Evolutionary conservation across 2,797 vertebrate genomes (phyloP).

Genomic region (Sphaeramia orbicularis): DNA sequence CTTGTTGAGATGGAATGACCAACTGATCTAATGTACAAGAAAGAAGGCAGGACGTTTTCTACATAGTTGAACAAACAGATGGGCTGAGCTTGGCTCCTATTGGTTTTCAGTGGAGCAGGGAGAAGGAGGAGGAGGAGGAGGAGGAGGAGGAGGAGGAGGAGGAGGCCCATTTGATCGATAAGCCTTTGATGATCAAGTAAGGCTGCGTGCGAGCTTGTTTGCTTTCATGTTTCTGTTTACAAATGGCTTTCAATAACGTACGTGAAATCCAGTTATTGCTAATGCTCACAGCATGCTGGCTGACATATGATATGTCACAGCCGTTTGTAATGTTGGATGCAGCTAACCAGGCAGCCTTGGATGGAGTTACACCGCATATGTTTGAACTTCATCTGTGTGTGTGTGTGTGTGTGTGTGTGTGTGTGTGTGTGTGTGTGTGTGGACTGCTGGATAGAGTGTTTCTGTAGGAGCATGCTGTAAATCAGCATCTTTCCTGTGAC

Average conservation of each 20-base stretch:
- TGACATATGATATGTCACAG: slow-evolving; percentile 71
- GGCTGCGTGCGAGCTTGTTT: slow-evolving; percentile 76
- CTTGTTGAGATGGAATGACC: background rate
- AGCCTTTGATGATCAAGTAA: slow-evolving; percentile 84
- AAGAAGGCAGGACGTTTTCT: slow-evolving; percentile 44
- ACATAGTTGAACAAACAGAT: slow-evolving; percentile 49
- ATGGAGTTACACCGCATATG: slow-evolving; percentile 46
- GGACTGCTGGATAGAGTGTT: slow-evolving; percentile 26
- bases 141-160: slow-evolving; percentile 36
- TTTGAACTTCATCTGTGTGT: slow-evolving; percentile 35
- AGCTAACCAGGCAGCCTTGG: slow-evolving; percentile 44
- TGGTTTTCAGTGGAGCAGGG: slow-evolving; percentile 47
- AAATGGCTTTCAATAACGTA: slow-evolving; percentile 82
- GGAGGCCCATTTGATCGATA: slow-evolving; percentile 78
- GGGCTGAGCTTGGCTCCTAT: slow-evolving; percentile 51
- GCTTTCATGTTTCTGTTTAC: slow-evolving; percentile 85
- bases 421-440: slow-evolving; percentile 37
- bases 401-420: slow-evolving; percentile 35
- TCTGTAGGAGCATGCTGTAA: slow-evolving; percentile 25
- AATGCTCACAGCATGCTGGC: slow-evolving; percentile 76
- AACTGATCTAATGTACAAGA: background rate
- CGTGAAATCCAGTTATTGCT: slow-evolving; percentile 75
- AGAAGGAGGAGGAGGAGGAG: slow-evolving; percentile 25
- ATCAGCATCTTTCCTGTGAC: slow-evolving; percentile 19
- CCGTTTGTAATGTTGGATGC: slow-evolving; percentile 59